Base-by-base conservation (phyloP, 2,888 invertebrate genomes). In the Arrhopalites spinosus region DNA sequence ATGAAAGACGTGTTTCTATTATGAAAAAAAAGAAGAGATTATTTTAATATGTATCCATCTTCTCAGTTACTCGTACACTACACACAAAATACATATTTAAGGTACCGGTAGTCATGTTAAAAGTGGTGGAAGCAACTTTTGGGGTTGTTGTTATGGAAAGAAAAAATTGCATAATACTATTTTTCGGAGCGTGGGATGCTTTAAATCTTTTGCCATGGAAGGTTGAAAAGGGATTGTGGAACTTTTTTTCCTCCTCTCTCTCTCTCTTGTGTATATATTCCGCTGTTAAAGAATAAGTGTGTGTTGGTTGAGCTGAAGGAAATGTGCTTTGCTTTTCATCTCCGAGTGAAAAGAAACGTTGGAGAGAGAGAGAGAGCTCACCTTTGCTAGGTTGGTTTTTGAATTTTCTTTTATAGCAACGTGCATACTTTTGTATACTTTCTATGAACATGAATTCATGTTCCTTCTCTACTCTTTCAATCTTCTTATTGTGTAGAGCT, bases 241-340 rank as follows among this genome's bases (percentile, higher is more conserved):
- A 36, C 36, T 36, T 36, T 36, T 11, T 36, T 11, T 11, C 36
- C 5, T 36, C 36, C 36, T 11, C 11, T 11, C 36, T 11, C 5
- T 36, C 36, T 11, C 50, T 15, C 15, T 3, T 50, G 15, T 50
- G 15, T 50, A 15, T 50, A 15, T 50, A 50, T 50, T 50, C 50
- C 50, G 15, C 17, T 50, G 50, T 50, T 50, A 50, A 50, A 3
- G 17, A 50, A 50, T 50, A 50, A 50, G 50, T 50, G n/a, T 50
- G n/a, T 50, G 50, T 50, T 50, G 15, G 50, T 7, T 7, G 45
- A 45, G 50, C 3, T 15, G n/a, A n/a, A 50, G 50, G 50, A 50
- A 50, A 50, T 50, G 50, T 50, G 50, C 50, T 50, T 50, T 50
- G 50, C 50, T 50, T 50, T 50, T 50, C 50, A 50, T 50, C 50